A percentile compares a stretch with the other conserved stretches of the same genome.
Evolutionary conservation across 2,113 vertebrate genomes (phyloP).

Genomic region (Chelonoidis abingdonii): DNA sequence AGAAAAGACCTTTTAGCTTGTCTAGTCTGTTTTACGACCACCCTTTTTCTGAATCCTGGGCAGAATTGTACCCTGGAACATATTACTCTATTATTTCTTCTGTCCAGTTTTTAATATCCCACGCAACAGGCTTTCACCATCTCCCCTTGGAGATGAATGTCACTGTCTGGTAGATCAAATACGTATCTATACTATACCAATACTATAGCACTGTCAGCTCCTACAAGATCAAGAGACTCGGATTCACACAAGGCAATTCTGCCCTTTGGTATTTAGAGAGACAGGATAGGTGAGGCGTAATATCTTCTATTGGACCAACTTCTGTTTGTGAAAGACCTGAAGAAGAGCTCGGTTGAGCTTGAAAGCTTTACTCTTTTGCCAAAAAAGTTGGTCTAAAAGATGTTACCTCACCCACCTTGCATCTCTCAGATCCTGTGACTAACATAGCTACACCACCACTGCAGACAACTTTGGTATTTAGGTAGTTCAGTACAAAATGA

Average conservation of each 20-base stretch:
- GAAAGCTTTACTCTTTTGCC: neutral
- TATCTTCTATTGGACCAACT: neutral
- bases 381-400: neutral
- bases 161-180: neutral
- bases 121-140: neutral
- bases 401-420: neutral
- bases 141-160: neutral
- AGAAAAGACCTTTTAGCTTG: neutral
- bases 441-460: neutral
- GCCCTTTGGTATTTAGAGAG: neutral
- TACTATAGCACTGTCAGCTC: neutral
- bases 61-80: neutral
- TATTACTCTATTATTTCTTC: neutral
- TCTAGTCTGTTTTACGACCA: neutral
- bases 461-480: neutral
- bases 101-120: neutral
- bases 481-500: neutral
- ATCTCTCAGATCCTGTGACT: neutral
- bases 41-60: neutral
- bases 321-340: neutral
- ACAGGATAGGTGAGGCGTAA: neutral
- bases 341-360: neutral
- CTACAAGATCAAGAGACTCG: neutral
- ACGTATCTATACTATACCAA: neutral
- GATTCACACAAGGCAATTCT: neutral